Evolutionary conservation across 2,888 invertebrate species (phyloP), one percentile per base, ranked within the genome.

Genomic region (Philereme vetulata): DNA sequence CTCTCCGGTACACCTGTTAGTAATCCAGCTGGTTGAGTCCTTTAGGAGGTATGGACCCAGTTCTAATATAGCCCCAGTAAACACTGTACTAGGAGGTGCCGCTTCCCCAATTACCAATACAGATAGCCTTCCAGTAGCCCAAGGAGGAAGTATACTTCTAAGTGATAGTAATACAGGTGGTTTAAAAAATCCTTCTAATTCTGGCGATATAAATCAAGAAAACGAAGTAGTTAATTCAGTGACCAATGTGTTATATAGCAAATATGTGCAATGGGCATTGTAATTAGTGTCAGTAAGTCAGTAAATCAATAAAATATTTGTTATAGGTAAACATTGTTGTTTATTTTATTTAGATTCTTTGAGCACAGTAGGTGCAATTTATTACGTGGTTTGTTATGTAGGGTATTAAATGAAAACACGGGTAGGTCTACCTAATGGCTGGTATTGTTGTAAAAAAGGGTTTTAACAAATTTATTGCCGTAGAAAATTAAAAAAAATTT

Each of bases 141-240:
- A 44, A 34, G 51, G 43, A 3, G 34, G 51, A 4, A 34, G 43
- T 43, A 43, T 51, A 34, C n/a, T 43, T 43, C 43, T 35, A 5
- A 44, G 5, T 44, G 35, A 52, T 21, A 35, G 35, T n/a, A 21
- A 42, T 38, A 46, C 11, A 52, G 52, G 52, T 3, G 52, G 45
- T 36, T 32, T 53, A 32, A 53, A 45, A 9, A 53, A 53, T 38
- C 53, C 53, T 34, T 10, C 9, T 5, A 53, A 46, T 46, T n/a
- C 32, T 38, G 46, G 35, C n/a, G 46, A 53, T 46, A n/a, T 56
- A 33, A 49, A 43, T 33, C 42, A 55, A 43, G 55, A 43, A 9
- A 43, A 49, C 35, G n/a, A 55, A 43, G n/a, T n/a, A 8, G 36
- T 42, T n/a, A 3, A 3, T 8, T n/a, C 5, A 5, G 8, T 36